Conservation (phyloP, 2,888 invertebrate species). For the Trichogramma dendrolimi region DNA sequence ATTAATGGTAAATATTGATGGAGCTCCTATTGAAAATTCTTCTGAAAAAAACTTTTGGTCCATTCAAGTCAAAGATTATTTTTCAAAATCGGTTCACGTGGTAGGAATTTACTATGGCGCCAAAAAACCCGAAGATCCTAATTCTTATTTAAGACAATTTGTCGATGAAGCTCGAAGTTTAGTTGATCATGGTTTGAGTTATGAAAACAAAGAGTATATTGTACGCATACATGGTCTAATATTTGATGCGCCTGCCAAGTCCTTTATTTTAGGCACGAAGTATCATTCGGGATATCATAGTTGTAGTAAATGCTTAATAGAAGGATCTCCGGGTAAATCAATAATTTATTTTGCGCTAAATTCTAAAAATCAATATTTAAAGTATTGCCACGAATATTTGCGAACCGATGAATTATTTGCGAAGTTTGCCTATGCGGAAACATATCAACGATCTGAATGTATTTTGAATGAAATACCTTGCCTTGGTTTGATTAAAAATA, state of each 20-base stretch:
- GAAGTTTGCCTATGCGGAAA: not conserved
- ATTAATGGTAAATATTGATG: slow-evolving; percentile 5
- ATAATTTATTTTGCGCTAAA: not conserved
- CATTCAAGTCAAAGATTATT: slow-evolving; percentile 1
- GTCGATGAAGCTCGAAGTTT: slow-evolving; percentile 5
- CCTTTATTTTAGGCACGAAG: slow-evolving; percentile 6
- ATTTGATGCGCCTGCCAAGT: slow-evolving; percentile 10
- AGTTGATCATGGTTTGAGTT: not conserved
- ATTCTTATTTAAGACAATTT: slow-evolving; percentile 10
- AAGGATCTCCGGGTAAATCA: not conserved
- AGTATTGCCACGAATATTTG: not conserved
- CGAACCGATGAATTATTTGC: slow-evolving; percentile 3
- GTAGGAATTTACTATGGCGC: slow-evolving; percentile 11
- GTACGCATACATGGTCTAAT: slow-evolving; percentile 3
- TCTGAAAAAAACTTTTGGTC: slow-evolving; percentile 9
- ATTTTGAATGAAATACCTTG: not conserved
- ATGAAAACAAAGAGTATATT: not conserved
- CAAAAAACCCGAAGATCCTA: slow-evolving; percentile 8
- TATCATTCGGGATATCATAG: slow-evolving; percentile 4
- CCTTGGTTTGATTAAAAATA: not conserved
- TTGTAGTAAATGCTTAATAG: slow-evolving; percentile 6
- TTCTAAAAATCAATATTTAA: not conserved
- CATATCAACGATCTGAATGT: slow-evolving; percentile 2
- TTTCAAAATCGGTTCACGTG: slow-evolving; percentile 3
- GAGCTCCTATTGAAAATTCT: slow-evolving; percentile 6